These are phyloP conservation scores for Phaedon cochleariae DNA, from an alignment of 2,888 invertebrate genomes.

Conservation along the genomic window DNA sequence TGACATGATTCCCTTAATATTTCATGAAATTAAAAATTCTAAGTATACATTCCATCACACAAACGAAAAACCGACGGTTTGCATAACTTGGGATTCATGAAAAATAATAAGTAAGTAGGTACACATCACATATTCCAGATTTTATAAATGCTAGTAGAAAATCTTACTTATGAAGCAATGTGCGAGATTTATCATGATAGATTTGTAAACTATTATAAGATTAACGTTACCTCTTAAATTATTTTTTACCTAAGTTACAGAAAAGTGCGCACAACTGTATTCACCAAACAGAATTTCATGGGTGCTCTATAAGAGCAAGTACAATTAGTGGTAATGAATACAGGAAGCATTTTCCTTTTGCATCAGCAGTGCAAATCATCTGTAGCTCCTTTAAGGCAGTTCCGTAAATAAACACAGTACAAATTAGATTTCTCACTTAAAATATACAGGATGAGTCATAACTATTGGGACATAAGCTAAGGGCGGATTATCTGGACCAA, in stretches of 20 bases:
- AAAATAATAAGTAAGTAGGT: slow-evolving; percentile 27
- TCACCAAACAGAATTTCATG: slow-evolving; percentile 20
- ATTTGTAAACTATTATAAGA: slow-evolving; percentile 48
- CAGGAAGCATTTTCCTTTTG: neutral
- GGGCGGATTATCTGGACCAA: no score
- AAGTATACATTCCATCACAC: slow-evolving; percentile 16
- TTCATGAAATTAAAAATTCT: slow-evolving; percentile 1
- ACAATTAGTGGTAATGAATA: slow-evolving; percentile 8
- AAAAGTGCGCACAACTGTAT: slow-evolving; percentile 28
- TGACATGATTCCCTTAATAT: slow-evolving; percentile 22
- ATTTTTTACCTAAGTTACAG: neutral
- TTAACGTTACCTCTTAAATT: neutral
- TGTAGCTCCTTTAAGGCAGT: slow-evolving; percentile 17
- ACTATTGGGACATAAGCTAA: no score
- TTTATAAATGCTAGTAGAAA: slow-evolving; percentile 43
- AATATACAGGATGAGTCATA: no score
- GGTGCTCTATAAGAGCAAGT: slow-evolving; percentile 31
- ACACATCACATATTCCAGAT: slow-evolving; percentile 27
- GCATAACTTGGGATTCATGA: slow-evolving; percentile 5
- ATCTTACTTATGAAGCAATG: slow-evolving; percentile 45
- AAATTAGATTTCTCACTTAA: neutral
- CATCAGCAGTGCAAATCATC: slow-evolving; percentile 11
- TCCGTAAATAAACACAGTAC: neutral
- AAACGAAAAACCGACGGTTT: slow-evolving; percentile 7
- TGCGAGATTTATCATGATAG: slow-evolving; percentile 44